Base-by-base conservation (phyloP, 1,140 invertebrate genomes). In the Pseudomyrmex cubaensis region DNA sequence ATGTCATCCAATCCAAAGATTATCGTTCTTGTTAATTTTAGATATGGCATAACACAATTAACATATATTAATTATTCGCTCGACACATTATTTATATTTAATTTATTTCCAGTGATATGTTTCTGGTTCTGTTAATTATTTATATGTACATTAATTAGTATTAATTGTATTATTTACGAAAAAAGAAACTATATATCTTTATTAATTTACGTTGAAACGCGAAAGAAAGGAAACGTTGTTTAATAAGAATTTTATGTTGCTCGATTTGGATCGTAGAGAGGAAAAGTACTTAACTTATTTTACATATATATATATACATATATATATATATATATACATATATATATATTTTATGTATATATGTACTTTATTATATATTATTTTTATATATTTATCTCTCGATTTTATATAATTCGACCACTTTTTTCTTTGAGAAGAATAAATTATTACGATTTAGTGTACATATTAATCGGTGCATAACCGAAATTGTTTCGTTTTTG, bases 81-180 rank as follows among this genome's bases (percentile, higher is more conserved):
- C 56, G 59, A 77, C 85, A 0, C 35, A 35, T 3, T 89, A 90
- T 90, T 87, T 86, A 90, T 90, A 88, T 86, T 86, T 90, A 90
- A 91, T 59, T 88, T 87, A 86, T 87, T 90, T 57, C 74, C 70
- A 59, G 35, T 48, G 25, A 56, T 70, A 59, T 61, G 56, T 82
- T 52, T 44, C 84, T 76, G 82, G 82, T 72, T 73, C 87, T 92
- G 91, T 93, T 94, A 93, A 92, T 93, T 93, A 93, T 93, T 93
- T 93, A 90, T 93, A 90, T 92, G 89, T 92, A 90, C 8, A 9
- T 87, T n/a, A 50, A 77, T 84, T 80, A 15, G 3, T 85, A 70
- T 85, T 75, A 76, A 70, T 57, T 83, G 70, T 84, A 70, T 85
- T 82, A 76, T 72, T 73, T 74, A 62, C 5, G 0, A 35, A 35